Evolutionary conservation across 2,888 invertebrate genomes (phyloP), one percentile per base, ranked within the genome.

Genomic region (Merodon equestris): DNA sequence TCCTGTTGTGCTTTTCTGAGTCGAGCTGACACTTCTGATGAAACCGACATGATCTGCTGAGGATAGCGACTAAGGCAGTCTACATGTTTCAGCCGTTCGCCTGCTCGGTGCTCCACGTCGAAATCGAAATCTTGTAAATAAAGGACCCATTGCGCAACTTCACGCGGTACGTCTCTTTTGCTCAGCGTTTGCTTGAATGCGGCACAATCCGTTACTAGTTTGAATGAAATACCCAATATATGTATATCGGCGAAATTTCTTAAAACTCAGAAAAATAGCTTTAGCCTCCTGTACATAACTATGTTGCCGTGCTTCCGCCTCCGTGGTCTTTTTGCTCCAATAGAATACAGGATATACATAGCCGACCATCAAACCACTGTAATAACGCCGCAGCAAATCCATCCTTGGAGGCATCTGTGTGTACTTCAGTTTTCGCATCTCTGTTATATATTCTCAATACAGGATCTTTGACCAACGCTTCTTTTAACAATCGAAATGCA

Each of bases 221-320:
- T 60, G 44, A 82, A 83, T 13, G 56, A n/a, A 1, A 70, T 61
- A 19, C 82, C 83, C 9, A 85, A 38, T 2, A 83, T 76, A n/a
- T n/a, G n/a, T n/a, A 82, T 84, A 40, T 40, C 10, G 12, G 0
- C 84, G 66, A 54, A 84, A 84, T 54, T 84, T 85, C 38, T 82
- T 83, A n/a, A 84, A 13, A 0, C 83, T 79, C 9, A 67, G 51
- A 13, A 81, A 73, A 7, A 83, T 76, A 0, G 84, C 83, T 10
- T 83, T n/a, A 40, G n/a, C 40, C n/a, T 40, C 40, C 10, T n/a
- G 40, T 9, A 40, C 40, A 10, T n/a, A 51, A 84, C 83, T 9
- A 84, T 34, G 18, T 79, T 82, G 12, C 9, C n/a, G 83, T 71
- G 38, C 50, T 51, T 51, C 51, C 4, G 18, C 44, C 9, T 40